These are phyloP conservation scores for Rallus crepitans DNA, from an alignment of 2,797 vertebrate genomes.

Conservation along the genomic window DNA sequence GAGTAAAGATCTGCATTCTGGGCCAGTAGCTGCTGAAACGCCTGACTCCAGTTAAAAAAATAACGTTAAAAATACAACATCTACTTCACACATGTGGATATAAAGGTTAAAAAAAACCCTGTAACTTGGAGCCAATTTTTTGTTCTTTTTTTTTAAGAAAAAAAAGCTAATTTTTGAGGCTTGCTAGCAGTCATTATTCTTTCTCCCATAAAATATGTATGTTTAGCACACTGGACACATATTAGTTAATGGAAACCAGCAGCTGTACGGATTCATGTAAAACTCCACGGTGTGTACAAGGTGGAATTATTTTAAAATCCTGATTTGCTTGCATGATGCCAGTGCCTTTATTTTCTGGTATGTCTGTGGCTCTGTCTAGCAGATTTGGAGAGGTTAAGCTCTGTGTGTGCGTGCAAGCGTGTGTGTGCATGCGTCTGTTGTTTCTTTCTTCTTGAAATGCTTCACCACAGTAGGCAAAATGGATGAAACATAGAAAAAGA, in stretches of 20 bases:
- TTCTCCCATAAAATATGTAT: neutral
- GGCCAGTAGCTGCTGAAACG: neutral
- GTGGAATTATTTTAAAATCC: neutral
- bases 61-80: neutral
- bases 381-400: neutral
- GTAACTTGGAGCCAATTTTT: neutral
- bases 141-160: neutral
- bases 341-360: neutral
- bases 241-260: neutral
- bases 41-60: neutral
- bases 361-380: neutral
- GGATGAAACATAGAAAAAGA: conserved; percentile 63
- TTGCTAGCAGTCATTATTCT: neutral
- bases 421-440: conserved; percentile 19
- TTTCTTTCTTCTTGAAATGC: conserved; percentile 55
- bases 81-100: neutral
- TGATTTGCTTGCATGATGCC: neutral
- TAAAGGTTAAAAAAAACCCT: neutral
- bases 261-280: neutral
- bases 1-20: neutral
- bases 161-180: neutral
- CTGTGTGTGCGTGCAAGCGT: conserved; percentile 33
- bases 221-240: rapidly evolving
- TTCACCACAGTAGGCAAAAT: conserved; percentile 61
- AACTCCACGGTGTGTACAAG: rapidly evolving